Evolutionary conservation across 2,888 invertebrate species (phyloP).

Genomic region (Parnassius glacialis): DNA sequence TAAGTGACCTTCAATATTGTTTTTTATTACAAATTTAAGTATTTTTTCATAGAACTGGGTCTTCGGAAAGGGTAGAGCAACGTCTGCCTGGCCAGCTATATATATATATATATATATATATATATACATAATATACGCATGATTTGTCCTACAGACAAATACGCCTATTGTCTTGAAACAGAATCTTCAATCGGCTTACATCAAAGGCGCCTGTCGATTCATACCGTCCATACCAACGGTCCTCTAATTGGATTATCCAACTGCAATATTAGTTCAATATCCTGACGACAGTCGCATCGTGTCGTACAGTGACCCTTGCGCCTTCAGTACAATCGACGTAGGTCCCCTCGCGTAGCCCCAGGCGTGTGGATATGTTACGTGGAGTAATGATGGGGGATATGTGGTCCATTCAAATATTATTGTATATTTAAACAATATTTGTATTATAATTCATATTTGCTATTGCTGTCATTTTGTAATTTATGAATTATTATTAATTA

Average conservation of each 20-base stretch:
- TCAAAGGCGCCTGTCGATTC: conserved; percentile 54
- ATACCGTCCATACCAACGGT: conserved; percentile 43
- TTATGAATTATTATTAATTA: too few species aligned
- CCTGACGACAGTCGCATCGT: conserved; percentile 44
- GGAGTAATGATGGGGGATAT: conserved; percentile 29
- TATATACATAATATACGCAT: not conserved
- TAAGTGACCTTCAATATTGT: too few species aligned
- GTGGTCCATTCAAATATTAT: not conserved
- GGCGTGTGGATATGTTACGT: conserved; percentile 39
- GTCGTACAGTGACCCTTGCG: conserved; percentile 66
- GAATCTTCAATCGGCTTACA: conserved; percentile 33
- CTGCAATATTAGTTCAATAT: conserved; percentile 69
- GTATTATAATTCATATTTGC: too few species aligned
- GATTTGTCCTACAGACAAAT: conserved; percentile 5
- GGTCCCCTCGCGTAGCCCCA: conserved; percentile 34
- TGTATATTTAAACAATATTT: too few species aligned
- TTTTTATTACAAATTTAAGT: too few species aligned
- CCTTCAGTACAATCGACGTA: conserved; percentile 52
- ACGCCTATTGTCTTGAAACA: conserved; percentile 21
- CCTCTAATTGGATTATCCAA: conserved; percentile 68
- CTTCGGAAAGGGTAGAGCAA: too few species aligned
- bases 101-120: too few species aligned
- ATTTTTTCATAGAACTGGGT: too few species aligned
- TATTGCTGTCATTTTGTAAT: too few species aligned
- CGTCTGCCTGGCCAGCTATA: too few species aligned